These are phyloP conservation scores for Alitta virens DNA, from an alignment of 2,888 invertebrate species.

Conservation along the genomic window DNA sequence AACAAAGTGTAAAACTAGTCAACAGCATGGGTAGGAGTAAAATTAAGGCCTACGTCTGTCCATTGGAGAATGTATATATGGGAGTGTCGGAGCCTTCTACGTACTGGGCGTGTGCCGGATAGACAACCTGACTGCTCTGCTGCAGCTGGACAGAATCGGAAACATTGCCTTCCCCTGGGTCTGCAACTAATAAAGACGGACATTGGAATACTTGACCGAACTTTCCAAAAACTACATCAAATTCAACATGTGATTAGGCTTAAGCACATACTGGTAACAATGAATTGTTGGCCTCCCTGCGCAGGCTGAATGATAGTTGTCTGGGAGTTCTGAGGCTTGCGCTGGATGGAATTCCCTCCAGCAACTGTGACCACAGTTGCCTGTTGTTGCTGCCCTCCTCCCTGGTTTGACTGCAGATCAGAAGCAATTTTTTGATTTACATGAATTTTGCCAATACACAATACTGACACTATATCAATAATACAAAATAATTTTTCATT, in stretches of 20 bases:
- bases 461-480: too few species aligned
- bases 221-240: neutral
- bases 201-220: neutral
- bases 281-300: slow-evolving; percentile 53
- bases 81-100: slow-evolving; percentile 65
- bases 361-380: slow-evolving; percentile 3
- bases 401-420: neutral
- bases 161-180: slow-evolving; percentile 19
- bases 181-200: slow-evolving; percentile 14
- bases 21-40: neutral
- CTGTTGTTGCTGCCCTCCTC: neutral
- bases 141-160: slow-evolving; percentile 60
- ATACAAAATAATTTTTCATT: too few species aligned
- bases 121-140: slow-evolving; percentile 55
- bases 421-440: too few species aligned
- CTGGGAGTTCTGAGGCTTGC: neutral
- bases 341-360: neutral
- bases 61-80: slow-evolving; percentile 64
- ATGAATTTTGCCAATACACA: too few species aligned
- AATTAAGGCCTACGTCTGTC: slow-evolving; percentile 62
- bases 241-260: neutral
- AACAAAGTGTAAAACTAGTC: too few species aligned
- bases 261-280: slow-evolving; percentile 47
- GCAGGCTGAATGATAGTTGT: slow-evolving; percentile 53
- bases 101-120: slow-evolving; percentile 68